Conservation (phyloP, 2,888 invertebrate genomes). For the Melieria crassipennis region DNA sequence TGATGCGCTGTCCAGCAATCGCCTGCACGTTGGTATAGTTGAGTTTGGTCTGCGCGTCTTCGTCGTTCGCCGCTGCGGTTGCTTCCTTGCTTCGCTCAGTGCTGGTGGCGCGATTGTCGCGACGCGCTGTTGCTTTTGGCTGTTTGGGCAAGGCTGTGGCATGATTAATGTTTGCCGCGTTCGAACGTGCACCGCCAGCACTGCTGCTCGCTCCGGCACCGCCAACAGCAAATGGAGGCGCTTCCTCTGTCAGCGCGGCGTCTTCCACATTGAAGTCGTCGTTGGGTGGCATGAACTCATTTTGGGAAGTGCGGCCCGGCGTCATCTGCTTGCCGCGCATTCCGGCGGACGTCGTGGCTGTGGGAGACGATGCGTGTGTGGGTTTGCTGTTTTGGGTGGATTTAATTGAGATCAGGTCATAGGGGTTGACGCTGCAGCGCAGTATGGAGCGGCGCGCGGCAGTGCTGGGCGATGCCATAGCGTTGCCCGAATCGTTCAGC, state of each 20-base stretch:
- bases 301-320: constrained; percentile 51
- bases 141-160: neutral
- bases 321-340: constrained; percentile 30
- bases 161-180: neutral
- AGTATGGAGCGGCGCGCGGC: constrained; percentile 75
- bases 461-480: constrained; percentile 34
- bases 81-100: constrained; percentile 27
- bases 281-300: constrained; percentile 66
- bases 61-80: constrained; percentile 11
- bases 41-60: constrained; percentile 27
- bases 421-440: constrained; percentile 86
- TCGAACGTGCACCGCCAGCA: neutral
- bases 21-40: constrained; percentile 70
- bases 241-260: constrained; percentile 58
- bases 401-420: constrained; percentile 77
- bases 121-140: constrained; percentile 10
- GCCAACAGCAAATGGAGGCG: constrained; percentile 40
- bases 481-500: constrained; percentile 42
- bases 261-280: constrained; percentile 67
- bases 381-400: constrained; percentile 18
- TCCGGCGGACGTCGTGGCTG: constrained; percentile 14
- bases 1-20: constrained; percentile 76
- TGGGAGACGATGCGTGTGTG: neutral
- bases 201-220: neutral
- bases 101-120: constrained; percentile 10